Percentiles rank a stretch among this genome's conserved stretches.
Evolutionary conservation across 2,797 vertebrate species (phyloP).

Genomic region (Cottoperca gobio): DNA sequence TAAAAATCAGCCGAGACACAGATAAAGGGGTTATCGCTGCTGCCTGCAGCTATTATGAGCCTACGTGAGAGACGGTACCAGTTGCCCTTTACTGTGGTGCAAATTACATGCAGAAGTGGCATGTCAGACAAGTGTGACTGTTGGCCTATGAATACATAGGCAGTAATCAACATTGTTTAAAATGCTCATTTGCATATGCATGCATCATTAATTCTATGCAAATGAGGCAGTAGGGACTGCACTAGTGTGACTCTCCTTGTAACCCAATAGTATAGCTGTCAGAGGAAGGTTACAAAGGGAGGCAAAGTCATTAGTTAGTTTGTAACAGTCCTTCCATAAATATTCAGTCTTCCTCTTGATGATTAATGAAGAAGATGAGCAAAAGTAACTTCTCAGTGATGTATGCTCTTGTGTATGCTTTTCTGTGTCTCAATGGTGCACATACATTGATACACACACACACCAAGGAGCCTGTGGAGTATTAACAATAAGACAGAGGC

Average conservation of each 20-base stretch:
- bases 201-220: conserved; percentile 87
- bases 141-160: conserved; percentile 87
- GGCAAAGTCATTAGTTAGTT: conserved; percentile 80
- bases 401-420: conserved; percentile 32
- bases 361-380: conserved; percentile 68
- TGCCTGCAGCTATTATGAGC: conserved; percentile 73
- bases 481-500: conserved; percentile 28
- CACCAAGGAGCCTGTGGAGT: conserved; percentile 38
- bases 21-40: conserved; percentile 59
- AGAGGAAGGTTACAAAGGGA: conserved; percentile 80
- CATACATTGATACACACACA: conserved; percentile 32
- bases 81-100: conserved; percentile 81
- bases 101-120: conserved; percentile 83
- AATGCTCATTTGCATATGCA: conserved; percentile 87
- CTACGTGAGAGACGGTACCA: conserved; percentile 60
- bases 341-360: conserved; percentile 50
- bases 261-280: conserved; percentile 82
- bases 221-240: conserved; percentile 76
- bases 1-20: conserved; percentile 56
- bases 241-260: conserved; percentile 79
- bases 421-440: conserved; percentile 22
- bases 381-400: conserved; percentile 59
- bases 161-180: conserved; percentile 87
- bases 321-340: conserved; percentile 61
- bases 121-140: conserved; percentile 86